These are phyloP conservation scores for Watsonalla cultraria DNA, from an alignment of 2,888 invertebrate genomes.

Conservation along the genomic window DNA sequence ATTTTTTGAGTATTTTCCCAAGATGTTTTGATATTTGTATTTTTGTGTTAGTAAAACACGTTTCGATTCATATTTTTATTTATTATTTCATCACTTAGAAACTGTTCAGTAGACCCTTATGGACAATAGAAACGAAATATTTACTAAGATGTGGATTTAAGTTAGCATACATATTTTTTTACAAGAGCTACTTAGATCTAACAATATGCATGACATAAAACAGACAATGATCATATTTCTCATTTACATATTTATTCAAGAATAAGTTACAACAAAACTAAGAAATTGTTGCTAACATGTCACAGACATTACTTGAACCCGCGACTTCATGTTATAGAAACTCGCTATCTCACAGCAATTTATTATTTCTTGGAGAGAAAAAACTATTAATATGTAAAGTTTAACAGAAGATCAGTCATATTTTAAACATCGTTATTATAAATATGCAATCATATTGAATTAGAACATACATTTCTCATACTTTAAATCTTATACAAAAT, in stretches of 20 bases:
- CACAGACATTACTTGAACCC: no score
- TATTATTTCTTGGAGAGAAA: no score
- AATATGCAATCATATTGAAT: no score
- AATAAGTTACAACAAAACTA: no score
- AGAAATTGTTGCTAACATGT: no score
- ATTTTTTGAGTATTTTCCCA: neutral
- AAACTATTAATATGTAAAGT: no score
- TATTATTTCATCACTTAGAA: constrained; percentile 40
- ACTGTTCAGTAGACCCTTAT: constrained; percentile 26
- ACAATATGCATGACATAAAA: neutral
- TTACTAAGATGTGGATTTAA: constrained; percentile 17
- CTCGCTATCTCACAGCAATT: no score
- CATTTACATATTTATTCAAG: neutral
- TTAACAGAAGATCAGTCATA: no score
- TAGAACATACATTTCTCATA: no score
- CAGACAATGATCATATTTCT: neutral
- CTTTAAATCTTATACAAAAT: no score
- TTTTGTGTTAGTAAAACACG: constrained; percentile 10
- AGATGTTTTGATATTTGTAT: neutral
- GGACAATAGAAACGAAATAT: constrained; percentile 13
- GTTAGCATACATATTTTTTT: constrained; percentile 23
- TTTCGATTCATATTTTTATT: constrained; percentile 31
- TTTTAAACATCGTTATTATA: no score
- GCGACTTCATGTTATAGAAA: no score
- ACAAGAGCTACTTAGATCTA: constrained; percentile 20